A percentile compares a stretch with the other conserved stretches of the same genome.
Evolutionary conservation across 2,888 invertebrate species (phyloP).

Genomic region (Cheiracanthium punctorium): DNA sequence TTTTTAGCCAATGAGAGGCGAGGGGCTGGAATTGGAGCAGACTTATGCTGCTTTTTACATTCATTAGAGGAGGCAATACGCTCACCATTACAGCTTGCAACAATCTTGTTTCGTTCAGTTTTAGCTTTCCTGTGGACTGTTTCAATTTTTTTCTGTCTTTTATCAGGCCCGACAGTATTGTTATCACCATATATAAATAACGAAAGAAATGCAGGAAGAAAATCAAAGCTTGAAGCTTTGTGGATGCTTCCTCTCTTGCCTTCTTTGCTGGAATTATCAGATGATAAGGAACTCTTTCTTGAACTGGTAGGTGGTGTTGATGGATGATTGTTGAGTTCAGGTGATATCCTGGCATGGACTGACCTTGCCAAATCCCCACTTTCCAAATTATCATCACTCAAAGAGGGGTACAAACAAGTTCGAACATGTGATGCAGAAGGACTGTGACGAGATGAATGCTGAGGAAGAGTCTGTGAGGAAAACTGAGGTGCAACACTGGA

Average conservation of each 20-base stretch:
- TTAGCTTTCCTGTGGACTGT: slow-evolving; percentile 26
- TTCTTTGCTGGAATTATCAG: slow-evolving; percentile 34
- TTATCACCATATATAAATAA: slow-evolving; percentile 61
- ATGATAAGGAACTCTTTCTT: slow-evolving; percentile 49
- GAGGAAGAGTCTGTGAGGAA: slow-evolving; percentile 57
- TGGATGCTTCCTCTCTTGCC: slow-evolving; percentile 58
- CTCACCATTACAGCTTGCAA: slow-evolving; percentile 45
- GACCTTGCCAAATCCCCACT: slow-evolving; percentile 36
- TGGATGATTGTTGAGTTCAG: slow-evolving; percentile 39
- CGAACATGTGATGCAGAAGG: slow-evolving; percentile 49
- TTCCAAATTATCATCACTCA: slow-evolving; percentile 66
- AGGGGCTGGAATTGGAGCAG: slow-evolving; percentile 68
- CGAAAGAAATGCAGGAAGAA: slow-evolving; percentile 66
- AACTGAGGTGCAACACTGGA: slow-evolving; percentile 67
- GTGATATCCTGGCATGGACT: slow-evolving; percentile 35
- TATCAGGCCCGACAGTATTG: slow-evolving; percentile 20
- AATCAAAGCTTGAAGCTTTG: slow-evolving; percentile 69
- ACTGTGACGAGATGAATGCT: slow-evolving; percentile 41
- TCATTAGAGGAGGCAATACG: slow-evolving; percentile 26
- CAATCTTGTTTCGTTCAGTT: slow-evolving; percentile 15
- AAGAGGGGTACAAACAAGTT: slow-evolving; percentile 38
- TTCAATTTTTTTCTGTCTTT: slow-evolving; percentile 38
- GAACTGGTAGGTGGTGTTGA: slow-evolving; percentile 59
- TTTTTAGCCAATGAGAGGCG: slow-evolving; percentile 64
- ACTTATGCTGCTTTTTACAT: slow-evolving; percentile 34